Conservation (phyloP, 2,888 invertebrate genomes). For the Xestia rhomboidea region DNA sequence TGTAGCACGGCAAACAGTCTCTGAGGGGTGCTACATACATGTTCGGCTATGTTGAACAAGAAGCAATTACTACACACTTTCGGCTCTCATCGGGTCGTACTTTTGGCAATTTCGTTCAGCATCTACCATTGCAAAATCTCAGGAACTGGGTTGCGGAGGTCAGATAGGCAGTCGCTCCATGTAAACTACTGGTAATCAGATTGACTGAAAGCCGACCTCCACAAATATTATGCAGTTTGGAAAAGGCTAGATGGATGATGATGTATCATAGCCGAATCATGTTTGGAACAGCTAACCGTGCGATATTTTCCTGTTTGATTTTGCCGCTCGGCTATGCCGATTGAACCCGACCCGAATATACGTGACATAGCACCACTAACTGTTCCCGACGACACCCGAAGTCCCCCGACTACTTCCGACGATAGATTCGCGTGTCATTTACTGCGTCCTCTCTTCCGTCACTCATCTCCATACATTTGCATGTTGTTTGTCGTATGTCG, state of each 20-base stretch:
- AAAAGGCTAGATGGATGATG: background rate
- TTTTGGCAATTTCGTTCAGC: background rate
- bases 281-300: background rate
- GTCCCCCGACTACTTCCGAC: slow-evolving; percentile 41
- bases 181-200: background rate
- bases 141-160: background rate
- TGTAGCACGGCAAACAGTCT: slow-evolving; percentile 16
- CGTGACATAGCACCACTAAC: background rate
- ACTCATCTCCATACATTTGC: slow-evolving; percentile 68
- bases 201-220: background rate
- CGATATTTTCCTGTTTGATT: background rate
- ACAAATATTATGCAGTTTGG: background rate
- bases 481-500: slow-evolving; percentile 63
- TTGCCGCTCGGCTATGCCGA: background rate
- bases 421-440: slow-evolving; percentile 63
- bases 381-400: slow-evolving; percentile 10
- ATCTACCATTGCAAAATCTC: background rate
- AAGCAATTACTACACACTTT: background rate
- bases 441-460: slow-evolving; percentile 56
- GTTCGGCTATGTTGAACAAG: background rate
- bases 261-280: background rate
- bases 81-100: background rate
- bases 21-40: background rate
- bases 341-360: background rate
- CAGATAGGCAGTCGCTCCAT: background rate